Evolutionary conservation across 2,888 invertebrate species (phyloP), one percentile per base, ranked within the genome.

Genomic region (Heliconius aoede): DNA sequence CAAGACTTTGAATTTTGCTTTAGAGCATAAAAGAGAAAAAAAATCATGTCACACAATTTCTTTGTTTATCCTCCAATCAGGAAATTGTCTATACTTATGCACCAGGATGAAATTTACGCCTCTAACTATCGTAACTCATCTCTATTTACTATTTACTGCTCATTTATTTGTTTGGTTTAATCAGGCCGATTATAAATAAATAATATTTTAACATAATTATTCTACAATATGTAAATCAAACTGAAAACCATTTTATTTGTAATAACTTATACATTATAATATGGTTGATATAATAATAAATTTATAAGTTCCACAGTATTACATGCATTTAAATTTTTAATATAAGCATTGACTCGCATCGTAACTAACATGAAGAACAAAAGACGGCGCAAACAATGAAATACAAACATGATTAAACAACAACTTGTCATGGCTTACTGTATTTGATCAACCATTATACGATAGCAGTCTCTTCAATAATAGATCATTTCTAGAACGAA

Each of bases 361-460:
- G 68, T n/a, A 51, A 51, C 68, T 28, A 55, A 24, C 65, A 24
- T 46, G 28, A 60, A 36, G 61, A 72, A 72, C 60, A 72, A 60
- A 60, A 60, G 61, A 61, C 40, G 58, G 26, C 24, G 26, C 60
- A 32, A 60, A 72, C 60, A 72, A 61, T 60, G 72, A 61, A 61
- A 32, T 61, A 36, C 61, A 72, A 72, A 72, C 61, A 72, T 60
- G 72, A 61, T 69, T 69, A 69, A 69, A 69, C 69, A 72, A 72
- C 40, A 61, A 72, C 72, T 60, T 36, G 58, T 61, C 60, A 28
- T 60, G 26, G 26, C 11, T 71, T 46, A 69, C 24, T 18, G 30
- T 69, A 69, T 69, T 69, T 55, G 69, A 69, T 69, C 69, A 69
- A 55, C 30, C 15, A 55, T 69, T 30, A 69, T 8, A 32, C 55